These are phyloP conservation scores for Nomada fabriciana DNA, from an alignment of 2,888 invertebrate genomes.

Conservation along the genomic window DNA sequence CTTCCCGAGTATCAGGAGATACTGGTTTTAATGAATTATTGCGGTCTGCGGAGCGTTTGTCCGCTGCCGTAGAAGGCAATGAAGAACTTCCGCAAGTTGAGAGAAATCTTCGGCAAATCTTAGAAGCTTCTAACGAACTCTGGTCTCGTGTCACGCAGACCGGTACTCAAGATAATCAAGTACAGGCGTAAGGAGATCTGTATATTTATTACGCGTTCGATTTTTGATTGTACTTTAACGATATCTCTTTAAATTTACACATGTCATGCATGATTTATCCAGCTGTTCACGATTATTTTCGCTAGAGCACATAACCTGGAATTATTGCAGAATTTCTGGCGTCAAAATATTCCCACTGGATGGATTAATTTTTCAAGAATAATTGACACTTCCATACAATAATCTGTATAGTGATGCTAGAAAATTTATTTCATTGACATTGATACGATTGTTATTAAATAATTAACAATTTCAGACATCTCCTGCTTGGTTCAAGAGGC, in stretches of 20 bases:
- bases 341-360: conserved; percentile 29
- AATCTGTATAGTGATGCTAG: background rate
- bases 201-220: background rate
- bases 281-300: background rate
- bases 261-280: background rate
- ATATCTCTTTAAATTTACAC: background rate
- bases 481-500: conserved; percentile 95
- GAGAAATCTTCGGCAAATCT: conserved; percentile 94
- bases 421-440: too few relatives aligned
- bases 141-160: conserved; percentile 94
- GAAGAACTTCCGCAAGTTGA: conserved; percentile 94
- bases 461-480: conserved; percentile 87
- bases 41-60: conserved; percentile 96
- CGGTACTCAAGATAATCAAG: conserved; percentile 94
- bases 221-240: background rate
- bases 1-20: conserved; percentile 69
- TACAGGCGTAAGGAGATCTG: conserved; percentile 88
- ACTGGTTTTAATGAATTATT: conserved; percentile 94
- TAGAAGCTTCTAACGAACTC: conserved; percentile 95
- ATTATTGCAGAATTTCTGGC: conserved; percentile 31
- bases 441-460: background rate
- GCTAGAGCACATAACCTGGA: conserved; percentile 41
- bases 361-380: background rate
- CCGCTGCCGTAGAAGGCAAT: conserved; percentile 94
- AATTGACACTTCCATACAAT: background rate